Conservation (phyloP, 2,888 invertebrate genomes). For the Apodemia zela region DNA sequence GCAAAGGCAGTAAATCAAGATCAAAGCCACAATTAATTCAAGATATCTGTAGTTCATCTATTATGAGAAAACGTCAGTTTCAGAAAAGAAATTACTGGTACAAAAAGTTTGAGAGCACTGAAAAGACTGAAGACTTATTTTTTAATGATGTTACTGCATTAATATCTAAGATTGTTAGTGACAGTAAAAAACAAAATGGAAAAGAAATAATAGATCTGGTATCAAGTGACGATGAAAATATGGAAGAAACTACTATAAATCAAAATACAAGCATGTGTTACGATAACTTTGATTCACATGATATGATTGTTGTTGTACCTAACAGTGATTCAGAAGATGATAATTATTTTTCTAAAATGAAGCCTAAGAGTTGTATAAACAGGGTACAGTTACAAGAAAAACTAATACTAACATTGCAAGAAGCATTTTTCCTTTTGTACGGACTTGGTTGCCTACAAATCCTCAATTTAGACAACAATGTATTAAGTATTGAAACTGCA, state of each 20-base stretch:
- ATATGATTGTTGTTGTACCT: constrained; percentile 81
- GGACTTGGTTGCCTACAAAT: constrained; percentile 85
- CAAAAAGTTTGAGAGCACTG: constrained; percentile 53
- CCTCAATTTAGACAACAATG: constrained; percentile 66
- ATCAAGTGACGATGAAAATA: constrained; percentile 62
- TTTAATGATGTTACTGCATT: constrained; percentile 54
- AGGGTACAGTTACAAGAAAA: constrained; percentile 81
- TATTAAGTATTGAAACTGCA: constrained; percentile 72
- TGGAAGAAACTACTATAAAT: constrained; percentile 30
- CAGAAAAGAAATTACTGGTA: constrained; percentile 79
- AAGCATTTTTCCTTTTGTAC: constrained; percentile 87
- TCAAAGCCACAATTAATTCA: constrained; percentile 69
- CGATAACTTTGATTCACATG: constrained; percentile 40
- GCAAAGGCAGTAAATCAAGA: constrained; percentile 85
- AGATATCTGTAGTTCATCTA: constrained; percentile 55
- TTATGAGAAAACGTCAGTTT: constrained; percentile 82
- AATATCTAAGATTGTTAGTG: constrained; percentile 48
- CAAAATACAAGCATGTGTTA: constrained; percentile 26
- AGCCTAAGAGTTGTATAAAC: constrained; percentile 81
- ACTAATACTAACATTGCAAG: constrained; percentile 85
- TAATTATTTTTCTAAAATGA: constrained; percentile 81
- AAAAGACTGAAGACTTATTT: constrained; percentile 44
- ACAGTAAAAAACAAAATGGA: constrained; percentile 41
- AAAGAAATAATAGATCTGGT: constrained; percentile 70
- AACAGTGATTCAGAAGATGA: constrained; percentile 84